Evolutionary conservation across 2,797 vertebrate species (phyloP).

Genomic region (Pangasius larnaudii): DNA sequence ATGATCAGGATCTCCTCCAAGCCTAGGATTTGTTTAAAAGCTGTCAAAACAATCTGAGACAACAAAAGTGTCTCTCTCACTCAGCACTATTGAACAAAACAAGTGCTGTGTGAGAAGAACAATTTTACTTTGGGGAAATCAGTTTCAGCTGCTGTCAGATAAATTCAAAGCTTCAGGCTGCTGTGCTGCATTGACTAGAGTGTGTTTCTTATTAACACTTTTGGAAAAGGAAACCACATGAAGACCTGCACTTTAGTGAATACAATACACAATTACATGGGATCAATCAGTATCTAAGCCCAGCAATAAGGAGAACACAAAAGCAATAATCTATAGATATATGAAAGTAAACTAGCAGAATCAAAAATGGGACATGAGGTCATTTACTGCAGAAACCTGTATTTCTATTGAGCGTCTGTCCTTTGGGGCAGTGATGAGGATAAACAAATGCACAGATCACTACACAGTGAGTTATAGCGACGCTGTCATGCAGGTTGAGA

Average conservation of each 20-base stretch:
- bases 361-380: not conserved
- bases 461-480: not conserved
- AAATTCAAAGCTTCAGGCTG: conserved; percentile 37
- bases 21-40: conserved; percentile 54
- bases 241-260: conserved; percentile 3
- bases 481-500: not conserved
- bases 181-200: conserved; percentile 1
- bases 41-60: conserved; percentile 33
- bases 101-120: conserved; percentile 11
- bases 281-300: not conserved
- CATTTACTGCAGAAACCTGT: not conserved
- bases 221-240: not conserved
- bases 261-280: not conserved
- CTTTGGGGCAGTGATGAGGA: not conserved
- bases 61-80: not conserved
- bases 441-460: conserved; percentile 11
- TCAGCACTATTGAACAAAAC: not conserved
- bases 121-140: conserved; percentile 50
- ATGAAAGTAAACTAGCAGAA: not conserved
- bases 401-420: conserved; percentile 1
- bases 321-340: not conserved
- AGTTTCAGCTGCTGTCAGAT: conserved; percentile 50
- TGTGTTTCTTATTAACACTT: conserved; percentile 44
- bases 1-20: conserved; percentile 34
- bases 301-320: not conserved